phyloP scores from a whole-genome alignment of 2,888 invertebrate genomes.

The Lasioglossum vierecki region DNA sequence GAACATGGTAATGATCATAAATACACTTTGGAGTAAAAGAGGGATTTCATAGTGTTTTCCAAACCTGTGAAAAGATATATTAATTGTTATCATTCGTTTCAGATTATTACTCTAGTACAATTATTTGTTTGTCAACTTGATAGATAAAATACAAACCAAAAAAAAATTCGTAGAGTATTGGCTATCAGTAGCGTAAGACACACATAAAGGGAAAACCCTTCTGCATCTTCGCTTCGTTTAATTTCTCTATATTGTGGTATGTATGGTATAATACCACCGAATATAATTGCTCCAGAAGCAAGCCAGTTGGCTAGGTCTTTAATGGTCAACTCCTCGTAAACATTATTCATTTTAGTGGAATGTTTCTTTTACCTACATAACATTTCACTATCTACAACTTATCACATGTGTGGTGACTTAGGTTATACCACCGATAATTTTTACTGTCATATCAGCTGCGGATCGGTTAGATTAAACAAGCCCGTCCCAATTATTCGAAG shows the following conservation, averaged over 20 bases:
- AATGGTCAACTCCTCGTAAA: constrained; percentile 87
- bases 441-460: constrained; percentile 39
- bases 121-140: not conserved
- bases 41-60: constrained; percentile 98
- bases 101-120: not conserved
- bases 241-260: constrained; percentile 98
- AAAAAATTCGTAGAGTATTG: constrained; percentile 97
- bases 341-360: constrained; percentile 65
- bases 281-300: constrained; percentile 95
- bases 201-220: constrained; percentile 98
- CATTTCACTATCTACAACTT: constrained; percentile 39
- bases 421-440: constrained; percentile 56
- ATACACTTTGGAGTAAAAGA: constrained; percentile 96
- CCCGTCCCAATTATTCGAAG: constrained; percentile 13
- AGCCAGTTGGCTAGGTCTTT: constrained; percentile 91
- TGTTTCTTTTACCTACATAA: constrained; percentile 32
- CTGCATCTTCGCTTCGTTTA: constrained; percentile 94
- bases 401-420: constrained; percentile 36
- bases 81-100: not conserved
- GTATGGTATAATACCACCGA: constrained; percentile 97
- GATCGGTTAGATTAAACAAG: constrained; percentile 56
- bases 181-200: constrained; percentile 97
- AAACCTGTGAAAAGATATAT: constrained; percentile 89
- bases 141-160: constrained; percentile 91
- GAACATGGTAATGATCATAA: constrained; percentile 99